Percentiles rank a stretch among this genome's conserved stretches.
phyloP scores from a whole-genome alignment of 92 coral and sea anemone species.

The Siderastrea radians region DNA sequence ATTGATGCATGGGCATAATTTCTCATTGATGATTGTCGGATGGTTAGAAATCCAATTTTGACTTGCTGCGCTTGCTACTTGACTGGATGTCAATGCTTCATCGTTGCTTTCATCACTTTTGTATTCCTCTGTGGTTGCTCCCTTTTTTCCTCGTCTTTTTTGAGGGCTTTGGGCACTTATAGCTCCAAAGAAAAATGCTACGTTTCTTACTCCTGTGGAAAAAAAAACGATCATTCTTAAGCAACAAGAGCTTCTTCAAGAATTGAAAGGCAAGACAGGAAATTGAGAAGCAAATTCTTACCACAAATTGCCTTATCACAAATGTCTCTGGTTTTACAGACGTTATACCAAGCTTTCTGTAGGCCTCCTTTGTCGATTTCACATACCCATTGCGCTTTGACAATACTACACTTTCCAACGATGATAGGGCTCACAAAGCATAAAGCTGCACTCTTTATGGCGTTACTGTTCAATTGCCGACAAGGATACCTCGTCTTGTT shows the following conservation, averaged over 20 bases:
- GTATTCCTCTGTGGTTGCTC: background rate
- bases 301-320: conserved; percentile 12
- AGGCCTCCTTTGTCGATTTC: background rate
- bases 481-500: conserved; percentile 12
- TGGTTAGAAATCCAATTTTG: background rate
- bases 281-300: too few species aligned
- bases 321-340: background rate
- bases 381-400: background rate
- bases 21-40: background rate
- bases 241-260: too few species aligned
- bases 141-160: background rate
- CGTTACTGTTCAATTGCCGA: background rate
- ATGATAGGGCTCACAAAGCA: background rate
- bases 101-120: background rate
- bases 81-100: background rate
- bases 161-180: conserved; percentile 18
- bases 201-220: conserved; percentile 12
- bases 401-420: background rate
- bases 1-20: conserved; percentile 3
- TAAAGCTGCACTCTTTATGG: background rate
- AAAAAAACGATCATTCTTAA: background rate
- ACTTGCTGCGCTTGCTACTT: background rate
- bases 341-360: too few species aligned
- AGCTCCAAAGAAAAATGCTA: conserved; percentile 12
- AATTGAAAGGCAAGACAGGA: too few species aligned